phyloP scores from a whole-genome alignment of 2,888 invertebrate genomes.

The Miltochrista miniata region DNA sequence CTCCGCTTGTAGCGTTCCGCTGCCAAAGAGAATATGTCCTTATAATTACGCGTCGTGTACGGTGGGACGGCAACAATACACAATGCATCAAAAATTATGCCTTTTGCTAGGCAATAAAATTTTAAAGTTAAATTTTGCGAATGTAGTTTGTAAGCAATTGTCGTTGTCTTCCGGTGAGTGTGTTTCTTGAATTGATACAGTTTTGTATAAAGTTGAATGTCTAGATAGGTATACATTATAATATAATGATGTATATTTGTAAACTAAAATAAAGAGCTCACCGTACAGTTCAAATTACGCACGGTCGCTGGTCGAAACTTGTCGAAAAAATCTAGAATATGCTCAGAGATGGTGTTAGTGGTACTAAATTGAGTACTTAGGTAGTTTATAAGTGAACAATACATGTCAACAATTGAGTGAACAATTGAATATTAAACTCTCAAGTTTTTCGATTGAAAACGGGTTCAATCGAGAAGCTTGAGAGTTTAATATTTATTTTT shows the following conservation, averaged over 20 bases:
- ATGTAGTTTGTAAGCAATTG: constrained; percentile 10
- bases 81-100: constrained; percentile 63
- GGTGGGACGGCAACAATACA: constrained; percentile 41
- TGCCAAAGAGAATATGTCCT: constrained; percentile 16
- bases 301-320: background rate
- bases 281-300: background rate
- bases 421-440: too few species aligned
- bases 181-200: background rate
- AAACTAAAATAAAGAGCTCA: background rate
- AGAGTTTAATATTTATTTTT: too few species aligned
- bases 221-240: too few species aligned
- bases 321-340: background rate
- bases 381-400: too few species aligned
- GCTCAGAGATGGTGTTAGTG: background rate
- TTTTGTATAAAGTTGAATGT: background rate
- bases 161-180: background rate
- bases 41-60: constrained; percentile 42
- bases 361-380: background rate
- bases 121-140: constrained; percentile 62
- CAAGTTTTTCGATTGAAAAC: too few species aligned
- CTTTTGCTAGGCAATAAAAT: constrained; percentile 61
- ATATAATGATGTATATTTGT: too few species aligned
- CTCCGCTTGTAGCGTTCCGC: constrained; percentile 10
- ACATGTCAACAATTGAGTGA: too few species aligned
- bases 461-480: too few species aligned